Evolutionary conservation across 2,113 vertebrate species (phyloP).

Genomic region (Machaerirhynchus nigripectus): DNA sequence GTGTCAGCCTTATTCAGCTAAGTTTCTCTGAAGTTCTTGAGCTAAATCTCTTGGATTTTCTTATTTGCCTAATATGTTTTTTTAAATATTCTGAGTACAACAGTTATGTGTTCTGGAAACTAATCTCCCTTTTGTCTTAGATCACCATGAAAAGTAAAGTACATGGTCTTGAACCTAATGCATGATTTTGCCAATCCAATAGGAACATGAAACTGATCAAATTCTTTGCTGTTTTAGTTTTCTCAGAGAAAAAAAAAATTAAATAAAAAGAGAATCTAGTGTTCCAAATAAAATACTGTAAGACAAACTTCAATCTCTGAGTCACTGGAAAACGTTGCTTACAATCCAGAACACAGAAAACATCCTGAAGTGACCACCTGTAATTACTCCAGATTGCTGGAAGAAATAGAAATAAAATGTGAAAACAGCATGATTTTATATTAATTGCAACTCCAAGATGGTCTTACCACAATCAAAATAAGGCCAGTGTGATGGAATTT

Average conservation of each 20-base stretch:
- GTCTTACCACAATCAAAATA: background rate
- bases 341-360: background rate
- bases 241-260: background rate
- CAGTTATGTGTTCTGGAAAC: background rate
- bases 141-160: background rate
- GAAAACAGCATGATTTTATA: background rate
- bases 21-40: background rate
- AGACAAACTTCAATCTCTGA: background rate
- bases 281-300: conserved; percentile 16
- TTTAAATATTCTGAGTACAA: background rate
- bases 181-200: background rate
- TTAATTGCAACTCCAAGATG: conserved; percentile 30
- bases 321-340: conserved; percentile 10
- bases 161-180: background rate
- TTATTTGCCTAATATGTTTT: background rate
- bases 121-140: background rate
- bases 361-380: background rate
- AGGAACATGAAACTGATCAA: background rate
- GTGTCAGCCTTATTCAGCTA: background rate
- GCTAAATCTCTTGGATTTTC: background rate
- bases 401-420: conserved; percentile 16
- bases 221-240: background rate
- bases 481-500: conserved; percentile 11
- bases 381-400: background rate
- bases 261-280: background rate